Percentiles rank a stretch among this genome's conserved stretches.
Conservation (phyloP, 2,888 invertebrate species). For the Drosophila helvetica region DNA sequence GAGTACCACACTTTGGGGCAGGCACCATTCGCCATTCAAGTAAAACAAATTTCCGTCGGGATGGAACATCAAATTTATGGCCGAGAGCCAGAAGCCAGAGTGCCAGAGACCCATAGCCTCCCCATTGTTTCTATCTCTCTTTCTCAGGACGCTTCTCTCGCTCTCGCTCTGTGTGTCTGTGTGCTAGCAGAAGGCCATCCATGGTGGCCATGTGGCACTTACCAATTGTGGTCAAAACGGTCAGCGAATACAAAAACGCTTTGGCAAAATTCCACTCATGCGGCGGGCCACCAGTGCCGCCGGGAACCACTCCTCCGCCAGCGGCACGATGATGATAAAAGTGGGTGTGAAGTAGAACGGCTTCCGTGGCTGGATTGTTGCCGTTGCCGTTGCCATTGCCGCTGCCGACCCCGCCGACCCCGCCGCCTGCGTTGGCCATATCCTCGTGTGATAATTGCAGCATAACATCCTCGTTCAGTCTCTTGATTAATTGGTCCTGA, state of each 20-base stretch:
- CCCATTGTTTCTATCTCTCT: slow-evolving; percentile 12
- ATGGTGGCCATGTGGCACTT: slow-evolving; percentile 83
- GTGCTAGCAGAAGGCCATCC: slow-evolving; percentile 35
- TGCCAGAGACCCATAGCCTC: background rate
- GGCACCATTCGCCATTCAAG: slow-evolving; percentile 58
- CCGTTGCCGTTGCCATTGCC: slow-evolving; percentile 83
- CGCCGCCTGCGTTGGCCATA: slow-evolving; percentile 77
- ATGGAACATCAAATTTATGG: slow-evolving; percentile 70
- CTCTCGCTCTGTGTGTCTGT: slow-evolving; percentile 4
- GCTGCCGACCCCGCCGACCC: slow-evolving; percentile 42
- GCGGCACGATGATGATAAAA: slow-evolving; percentile 82
- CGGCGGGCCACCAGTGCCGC: slow-evolving; percentile 60
- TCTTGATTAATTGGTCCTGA: slow-evolving; percentile 92
- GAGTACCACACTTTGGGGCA: slow-evolving; percentile 13
- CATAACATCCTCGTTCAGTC: slow-evolving; percentile 91
- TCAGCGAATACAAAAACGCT: slow-evolving; percentile 97
- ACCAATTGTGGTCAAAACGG: slow-evolving; percentile 96
- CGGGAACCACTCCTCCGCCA: slow-evolving; percentile 84
- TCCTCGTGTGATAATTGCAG: slow-evolving; percentile 86
- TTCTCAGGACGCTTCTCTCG: slow-evolving; percentile 6
- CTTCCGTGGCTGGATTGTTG: slow-evolving; percentile 83
- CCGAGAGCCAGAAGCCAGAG: slow-evolving; percentile 35
- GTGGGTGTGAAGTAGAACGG: slow-evolving; percentile 82
- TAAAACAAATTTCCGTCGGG: slow-evolving; percentile 71
- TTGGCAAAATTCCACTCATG: slow-evolving; percentile 93